Conservation (phyloP, 2,113 vertebrate genomes). For the Cichladusa arquata region DNA sequence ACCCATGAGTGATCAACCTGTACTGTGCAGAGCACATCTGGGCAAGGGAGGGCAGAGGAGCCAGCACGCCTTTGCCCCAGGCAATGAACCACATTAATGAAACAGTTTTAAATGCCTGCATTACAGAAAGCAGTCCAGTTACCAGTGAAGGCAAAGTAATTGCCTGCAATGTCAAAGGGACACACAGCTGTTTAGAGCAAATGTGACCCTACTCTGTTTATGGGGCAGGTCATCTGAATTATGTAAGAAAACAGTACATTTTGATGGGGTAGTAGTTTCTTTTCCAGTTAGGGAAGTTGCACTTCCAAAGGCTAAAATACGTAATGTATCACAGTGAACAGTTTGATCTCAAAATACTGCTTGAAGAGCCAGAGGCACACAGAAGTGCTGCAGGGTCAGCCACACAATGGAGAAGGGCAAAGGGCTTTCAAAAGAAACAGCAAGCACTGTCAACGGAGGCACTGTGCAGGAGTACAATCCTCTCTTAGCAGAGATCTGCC, state of each 20-base stretch:
- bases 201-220: neutral
- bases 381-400: neutral
- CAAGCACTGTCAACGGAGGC: neutral
- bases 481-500: neutral
- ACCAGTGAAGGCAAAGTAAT: neutral
- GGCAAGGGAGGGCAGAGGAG: neutral
- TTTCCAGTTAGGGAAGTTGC: neutral
- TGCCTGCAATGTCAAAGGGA: neutral
- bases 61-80: neutral
- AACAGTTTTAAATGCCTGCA: neutral
- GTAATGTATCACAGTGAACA: neutral
- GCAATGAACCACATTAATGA: neutral
- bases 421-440: neutral
- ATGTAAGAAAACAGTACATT: neutral
- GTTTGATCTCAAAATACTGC: neutral
- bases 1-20: accelerated
- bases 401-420: neutral
- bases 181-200: neutral
- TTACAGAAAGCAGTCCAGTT: neutral
- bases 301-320: neutral
- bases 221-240: neutral
- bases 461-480: neutral
- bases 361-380: neutral
- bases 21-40: neutral
- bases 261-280: neutral